Percentiles rank a stretch among this genome's conserved stretches.
These are phyloP conservation scores for Okamejei kenojei DNA, from an alignment of 2,797 vertebrate genomes.

Conservation along the genomic window DNA sequence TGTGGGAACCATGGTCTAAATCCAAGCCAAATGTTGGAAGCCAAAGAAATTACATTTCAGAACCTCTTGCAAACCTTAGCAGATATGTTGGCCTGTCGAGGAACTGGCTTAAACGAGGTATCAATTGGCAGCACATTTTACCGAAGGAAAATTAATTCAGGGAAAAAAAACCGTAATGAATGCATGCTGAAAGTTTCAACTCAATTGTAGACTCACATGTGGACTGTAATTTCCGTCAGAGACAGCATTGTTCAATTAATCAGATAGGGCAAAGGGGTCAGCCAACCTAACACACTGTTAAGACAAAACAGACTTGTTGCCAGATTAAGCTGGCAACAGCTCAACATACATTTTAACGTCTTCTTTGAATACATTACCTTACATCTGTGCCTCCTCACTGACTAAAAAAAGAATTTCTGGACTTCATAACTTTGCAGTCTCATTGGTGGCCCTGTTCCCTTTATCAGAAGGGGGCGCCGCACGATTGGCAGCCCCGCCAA, in stretches of 20 bases:
- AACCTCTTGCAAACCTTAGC: neutral
- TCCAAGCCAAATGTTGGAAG: neutral
- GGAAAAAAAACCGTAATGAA: neutral
- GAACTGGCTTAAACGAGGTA: neutral
- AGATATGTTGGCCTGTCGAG: neutral
- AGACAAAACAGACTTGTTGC: neutral
- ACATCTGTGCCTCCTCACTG: neutral
- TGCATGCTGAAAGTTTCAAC: neutral
- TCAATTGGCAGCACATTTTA: neutral
- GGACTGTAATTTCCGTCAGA: neutral
- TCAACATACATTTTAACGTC: neutral
- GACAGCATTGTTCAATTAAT: neutral
- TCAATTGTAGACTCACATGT: neutral
- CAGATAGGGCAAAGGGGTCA: neutral
- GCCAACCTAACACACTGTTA: neutral
- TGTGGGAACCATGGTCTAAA: neutral
- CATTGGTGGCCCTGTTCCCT: neutral
- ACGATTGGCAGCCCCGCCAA: too few species aligned
- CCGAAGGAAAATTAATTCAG: neutral
- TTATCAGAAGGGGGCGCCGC: neutral
- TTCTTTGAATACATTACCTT: neutral
- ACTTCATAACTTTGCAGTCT: neutral
- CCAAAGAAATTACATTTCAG: neutral
- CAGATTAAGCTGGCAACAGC: neutral
- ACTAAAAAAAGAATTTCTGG: neutral